Conservation (phyloP, 2,113 vertebrate genomes). For the Echinops telfairi region DNA sequence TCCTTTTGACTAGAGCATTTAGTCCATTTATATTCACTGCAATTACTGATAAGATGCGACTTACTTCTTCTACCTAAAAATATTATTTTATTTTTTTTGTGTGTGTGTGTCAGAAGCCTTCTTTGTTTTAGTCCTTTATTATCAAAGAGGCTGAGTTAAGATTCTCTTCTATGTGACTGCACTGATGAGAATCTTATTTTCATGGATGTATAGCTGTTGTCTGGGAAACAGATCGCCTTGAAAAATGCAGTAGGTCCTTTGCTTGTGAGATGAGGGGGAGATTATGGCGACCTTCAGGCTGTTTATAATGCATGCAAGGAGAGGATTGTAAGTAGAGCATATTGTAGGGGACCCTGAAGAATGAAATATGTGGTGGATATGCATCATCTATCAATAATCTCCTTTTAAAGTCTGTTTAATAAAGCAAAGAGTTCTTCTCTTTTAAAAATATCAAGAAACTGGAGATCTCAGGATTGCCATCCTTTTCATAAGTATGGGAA, state of each 20-base stretch:
- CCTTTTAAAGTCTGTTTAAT: constrained; percentile 27
- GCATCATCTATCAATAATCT: not conserved
- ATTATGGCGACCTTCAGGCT: no score
- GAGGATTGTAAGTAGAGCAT: not conserved
- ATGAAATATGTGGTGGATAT: not conserved
- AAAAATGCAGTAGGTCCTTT: not conserved
- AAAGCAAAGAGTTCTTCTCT: constrained; percentile 1
- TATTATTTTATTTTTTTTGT: no score
- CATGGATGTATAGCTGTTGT: not conserved
- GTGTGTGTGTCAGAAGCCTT: no score
- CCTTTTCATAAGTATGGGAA: not conserved
- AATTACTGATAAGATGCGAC: no score
- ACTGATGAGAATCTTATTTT: not conserved
- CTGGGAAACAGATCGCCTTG: not conserved
- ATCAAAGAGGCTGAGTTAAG: not conserved
- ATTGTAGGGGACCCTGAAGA: not conserved
- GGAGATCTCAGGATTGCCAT: not conserved
- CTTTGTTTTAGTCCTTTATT: no score
- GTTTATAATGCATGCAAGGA: not conserved
- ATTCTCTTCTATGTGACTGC: not conserved
- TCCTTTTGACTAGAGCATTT: no score
- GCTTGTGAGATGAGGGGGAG: not conserved
- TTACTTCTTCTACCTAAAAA: no score
- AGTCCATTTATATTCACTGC: no score
- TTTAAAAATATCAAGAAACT: not conserved